Evolutionary conservation across 2,888 invertebrate species (phyloP).

Genomic region (Coelinius sp.): DNA sequence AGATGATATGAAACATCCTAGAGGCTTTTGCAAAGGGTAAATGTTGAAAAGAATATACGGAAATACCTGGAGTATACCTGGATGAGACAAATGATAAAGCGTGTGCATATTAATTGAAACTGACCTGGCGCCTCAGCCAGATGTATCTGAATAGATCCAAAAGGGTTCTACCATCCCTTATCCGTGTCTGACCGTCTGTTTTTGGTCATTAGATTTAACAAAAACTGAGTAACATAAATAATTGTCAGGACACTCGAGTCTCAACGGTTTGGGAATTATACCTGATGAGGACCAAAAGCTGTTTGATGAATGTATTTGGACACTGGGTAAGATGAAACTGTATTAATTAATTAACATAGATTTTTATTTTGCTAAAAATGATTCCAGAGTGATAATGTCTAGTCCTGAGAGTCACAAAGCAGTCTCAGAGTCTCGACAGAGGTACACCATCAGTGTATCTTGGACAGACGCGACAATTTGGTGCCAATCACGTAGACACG

Average conservation of each 20-base stretch:
- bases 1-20: background rate
- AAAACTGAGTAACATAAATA: constrained; percentile 11
- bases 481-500: constrained; percentile 37
- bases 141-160: background rate
- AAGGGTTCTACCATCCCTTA: constrained; percentile 1
- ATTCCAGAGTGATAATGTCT: no score
- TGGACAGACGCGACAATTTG: background rate
- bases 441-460: background rate
- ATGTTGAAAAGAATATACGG: background rate
- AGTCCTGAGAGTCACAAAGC: no score
- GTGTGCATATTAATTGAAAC: constrained; percentile 12
- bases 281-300: background rate
- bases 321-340: background rate
- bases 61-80: background rate
- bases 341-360: no score
- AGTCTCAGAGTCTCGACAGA: no score
- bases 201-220: constrained; percentile 19
- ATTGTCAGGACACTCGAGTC: background rate
- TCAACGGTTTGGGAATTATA: background rate
- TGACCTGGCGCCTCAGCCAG: constrained; percentile 20
- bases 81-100: background rate
- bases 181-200: background rate
- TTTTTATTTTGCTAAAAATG: no score
- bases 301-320: background rate
- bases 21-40: background rate